These are phyloP conservation scores for Chaetura pelagica DNA, from an alignment of 2,113 vertebrate genomes.

Conservation along the genomic window DNA sequence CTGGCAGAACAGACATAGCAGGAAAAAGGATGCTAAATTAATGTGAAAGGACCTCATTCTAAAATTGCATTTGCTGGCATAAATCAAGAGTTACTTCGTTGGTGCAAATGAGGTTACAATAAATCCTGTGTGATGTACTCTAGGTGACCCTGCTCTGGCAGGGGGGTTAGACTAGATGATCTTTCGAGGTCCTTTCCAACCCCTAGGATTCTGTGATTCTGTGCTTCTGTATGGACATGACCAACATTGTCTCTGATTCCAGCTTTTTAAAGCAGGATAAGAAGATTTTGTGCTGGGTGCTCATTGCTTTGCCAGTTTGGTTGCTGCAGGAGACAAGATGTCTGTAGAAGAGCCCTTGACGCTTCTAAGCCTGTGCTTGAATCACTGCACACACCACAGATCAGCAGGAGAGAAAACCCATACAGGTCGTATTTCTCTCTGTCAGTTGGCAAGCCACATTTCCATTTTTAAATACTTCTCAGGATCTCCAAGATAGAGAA, in stretches of 20 bases:
- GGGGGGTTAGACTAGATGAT: too few relatives aligned
- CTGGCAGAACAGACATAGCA: neutral
- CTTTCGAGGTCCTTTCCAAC: too few relatives aligned
- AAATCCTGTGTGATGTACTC: too few relatives aligned
- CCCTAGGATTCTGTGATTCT: too few relatives aligned
- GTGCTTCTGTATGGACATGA: neutral
- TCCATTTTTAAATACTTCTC: neutral
- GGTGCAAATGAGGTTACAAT: neutral
- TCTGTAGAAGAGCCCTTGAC: neutral
- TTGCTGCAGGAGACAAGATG: neutral
- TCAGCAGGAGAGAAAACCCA: neutral
- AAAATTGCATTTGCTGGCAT: neutral
- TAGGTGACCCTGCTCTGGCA: too few relatives aligned
- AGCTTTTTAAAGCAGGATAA: neutral
- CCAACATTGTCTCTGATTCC: accelerated
- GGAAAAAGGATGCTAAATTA: neutral
- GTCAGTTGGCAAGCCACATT: neutral
- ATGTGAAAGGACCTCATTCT: neutral
- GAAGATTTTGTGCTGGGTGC: neutral
- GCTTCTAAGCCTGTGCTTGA: neutral
- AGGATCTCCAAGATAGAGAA: neutral
- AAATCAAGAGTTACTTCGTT: neutral
- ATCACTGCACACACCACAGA: neutral
- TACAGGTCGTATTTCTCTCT: neutral
- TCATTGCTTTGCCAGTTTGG: neutral